These are phyloP conservation scores for Galbula dea DNA, from an alignment of 2,113 vertebrate species.

Conservation along the genomic window DNA sequence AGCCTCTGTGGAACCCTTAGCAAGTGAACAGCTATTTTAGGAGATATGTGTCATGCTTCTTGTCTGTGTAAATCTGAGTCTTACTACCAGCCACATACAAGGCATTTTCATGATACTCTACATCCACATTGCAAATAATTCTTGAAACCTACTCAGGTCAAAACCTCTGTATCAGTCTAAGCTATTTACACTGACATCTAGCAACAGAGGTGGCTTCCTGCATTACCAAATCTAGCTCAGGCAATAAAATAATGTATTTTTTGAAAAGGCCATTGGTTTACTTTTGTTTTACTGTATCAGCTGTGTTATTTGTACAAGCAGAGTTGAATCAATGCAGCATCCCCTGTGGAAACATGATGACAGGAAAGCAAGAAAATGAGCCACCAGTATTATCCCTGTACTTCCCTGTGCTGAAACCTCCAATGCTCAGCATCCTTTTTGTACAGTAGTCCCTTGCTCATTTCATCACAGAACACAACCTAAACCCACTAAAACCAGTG, in stretches of 20 bases:
- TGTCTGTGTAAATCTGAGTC: neutral
- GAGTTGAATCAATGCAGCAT: neutral
- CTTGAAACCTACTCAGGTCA: neutral
- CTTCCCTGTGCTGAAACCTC: neutral
- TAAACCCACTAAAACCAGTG: neutral
- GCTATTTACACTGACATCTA: neutral
- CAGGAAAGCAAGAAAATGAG: neutral
- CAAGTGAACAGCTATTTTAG: neutral
- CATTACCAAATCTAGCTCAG: neutral
- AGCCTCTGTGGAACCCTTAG: neutral
- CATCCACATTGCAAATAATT: neutral
- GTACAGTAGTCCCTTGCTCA: neutral
- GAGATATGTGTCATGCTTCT: neutral
- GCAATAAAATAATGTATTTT: neutral
- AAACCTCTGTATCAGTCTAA: neutral
- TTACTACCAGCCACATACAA: neutral
- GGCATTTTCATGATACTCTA: neutral
- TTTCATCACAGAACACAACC: neutral
- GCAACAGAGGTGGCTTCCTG: neutral
- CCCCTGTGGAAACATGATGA: neutral
- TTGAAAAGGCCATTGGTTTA: accelerated
- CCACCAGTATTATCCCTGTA: neutral
- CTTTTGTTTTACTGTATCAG: neutral
- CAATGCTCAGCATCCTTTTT: neutral
- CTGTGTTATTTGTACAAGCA: neutral